Base-by-base conservation (phyloP, 2,888 invertebrate species). In the Zaprionus obscuricornis region DNA sequence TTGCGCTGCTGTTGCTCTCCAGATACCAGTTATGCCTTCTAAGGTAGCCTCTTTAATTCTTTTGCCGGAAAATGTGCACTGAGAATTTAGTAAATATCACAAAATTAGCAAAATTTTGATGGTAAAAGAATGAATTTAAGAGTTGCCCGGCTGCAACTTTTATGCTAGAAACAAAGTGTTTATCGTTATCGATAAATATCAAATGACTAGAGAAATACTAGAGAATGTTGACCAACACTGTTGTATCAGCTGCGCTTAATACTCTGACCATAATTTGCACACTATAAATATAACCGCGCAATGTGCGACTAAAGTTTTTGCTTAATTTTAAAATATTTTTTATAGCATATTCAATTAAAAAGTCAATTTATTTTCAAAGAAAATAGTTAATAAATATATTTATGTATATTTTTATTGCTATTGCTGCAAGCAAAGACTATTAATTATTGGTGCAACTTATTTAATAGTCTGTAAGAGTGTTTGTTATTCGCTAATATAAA, bases 211-310 rank as follows among this genome's bases (percentile, higher is more conserved):
- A n/a, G n/a, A 24, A 10, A 2, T 3, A 11, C 6, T 2, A 2
- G 2, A 11, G 1, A 6, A 0, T 22, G 29, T 71, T 71, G 20
- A 1, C 37, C 33, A 68, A 37, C 62, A 52, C 68, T 69, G 6
- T 1, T 4, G 3, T 13, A 6, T 46, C 68, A 71, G 68, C 72
- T 68, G 68, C 33, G 46, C 7, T 3, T 6, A 31, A n/a, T n/a
- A n/a, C n/a, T n/a, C n/a, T n/a, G n/a, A n/a, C n/a, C n/a, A n/a
- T n/a, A n/a, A n/a, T n/a, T n/a, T n/a, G n/a, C n/a, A n/a, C n/a
- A n/a, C n/a, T n/a, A n/a, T n/a, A n/a, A n/a, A n/a, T n/a, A n/a
- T n/a, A n/a, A n/a, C n/a, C n/a, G n/a, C n/a, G n/a, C n/a, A n/a
- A n/a, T n/a, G n/a, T n/a, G n/a, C n/a, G n/a, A n/a, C n/a, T n/a